Conservation (phyloP, 2,113 vertebrate genomes). For the Phocoena phocoena region DNA sequence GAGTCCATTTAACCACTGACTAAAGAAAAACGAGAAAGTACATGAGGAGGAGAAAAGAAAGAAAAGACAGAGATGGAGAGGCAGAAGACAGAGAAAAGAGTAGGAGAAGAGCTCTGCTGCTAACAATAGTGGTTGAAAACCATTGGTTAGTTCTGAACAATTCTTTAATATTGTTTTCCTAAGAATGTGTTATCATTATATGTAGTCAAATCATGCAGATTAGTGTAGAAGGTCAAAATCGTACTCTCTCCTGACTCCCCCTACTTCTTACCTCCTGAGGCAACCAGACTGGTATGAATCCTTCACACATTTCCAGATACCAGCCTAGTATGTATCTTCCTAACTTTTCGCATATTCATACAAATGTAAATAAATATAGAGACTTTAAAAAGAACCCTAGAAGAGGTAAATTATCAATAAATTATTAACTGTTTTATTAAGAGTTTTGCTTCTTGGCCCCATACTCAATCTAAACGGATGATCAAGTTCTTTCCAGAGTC, state of each 20-base stretch:
- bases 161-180: background rate
- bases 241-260: too few relatives aligned
- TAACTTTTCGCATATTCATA: background rate
- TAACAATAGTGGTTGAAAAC: background rate
- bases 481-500: background rate
- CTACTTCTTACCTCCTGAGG: background rate
- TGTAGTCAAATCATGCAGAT: background rate
- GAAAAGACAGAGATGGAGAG: background rate
- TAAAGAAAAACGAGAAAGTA: background rate
- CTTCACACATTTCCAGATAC: background rate
- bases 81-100: background rate
- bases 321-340: background rate
- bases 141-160: background rate
- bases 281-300: background rate
- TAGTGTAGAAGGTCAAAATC: background rate
- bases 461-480: background rate
- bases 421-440: background rate
- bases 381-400: background rate
- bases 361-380: background rate
- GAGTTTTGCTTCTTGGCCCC: background rate
- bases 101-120: background rate
- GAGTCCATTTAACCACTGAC: background rate
- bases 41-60: background rate
- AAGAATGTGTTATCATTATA: background rate
- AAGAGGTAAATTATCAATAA: background rate